Conservation (phyloP, 2,797 vertebrate genomes). For the Acanthurus lineatus region DNA sequence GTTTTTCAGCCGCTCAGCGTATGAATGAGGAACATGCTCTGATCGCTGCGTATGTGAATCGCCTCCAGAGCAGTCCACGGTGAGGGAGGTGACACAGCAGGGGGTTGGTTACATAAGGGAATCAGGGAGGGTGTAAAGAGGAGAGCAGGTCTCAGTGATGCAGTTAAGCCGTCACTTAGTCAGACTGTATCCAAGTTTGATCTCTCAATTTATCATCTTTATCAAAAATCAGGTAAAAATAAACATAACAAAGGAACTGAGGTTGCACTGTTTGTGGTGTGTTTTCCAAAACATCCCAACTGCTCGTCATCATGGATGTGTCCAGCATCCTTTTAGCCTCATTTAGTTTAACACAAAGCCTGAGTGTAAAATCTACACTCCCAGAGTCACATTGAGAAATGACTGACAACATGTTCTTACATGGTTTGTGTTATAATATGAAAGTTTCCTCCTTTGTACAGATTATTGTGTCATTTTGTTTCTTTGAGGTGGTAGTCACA, state of each 20-base stretch:
- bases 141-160: not conserved
- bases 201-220: not conserved
- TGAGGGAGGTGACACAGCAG: conserved; percentile 78
- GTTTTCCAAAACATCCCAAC: not conserved
- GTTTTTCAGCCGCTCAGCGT: conserved; percentile 80
- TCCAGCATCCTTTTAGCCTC: not conserved
- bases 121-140: conserved; percentile 5
- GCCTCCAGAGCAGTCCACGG: conserved; percentile 89
- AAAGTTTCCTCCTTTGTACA: too few species aligned
- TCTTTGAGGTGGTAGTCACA: not conserved
- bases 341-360: not conserved
- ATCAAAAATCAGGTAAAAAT: too few species aligned
- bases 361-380: not conserved
- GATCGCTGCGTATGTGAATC: conserved; percentile 92
- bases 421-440: not conserved
- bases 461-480: not conserved
- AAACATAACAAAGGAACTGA: not conserved
- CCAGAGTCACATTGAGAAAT: not conserved
- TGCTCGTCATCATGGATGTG: not conserved
- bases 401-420: not conserved
- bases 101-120: conserved; percentile 16
- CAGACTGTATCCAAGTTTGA: not conserved
- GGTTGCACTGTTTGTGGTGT: not conserved
- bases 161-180: not conserved
- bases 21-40: conserved; percentile 93